Evolutionary conservation across 2,113 vertebrate species (phyloP), one percentile per base, ranked within the genome.

Genomic region (Apodemus speciosus): DNA sequence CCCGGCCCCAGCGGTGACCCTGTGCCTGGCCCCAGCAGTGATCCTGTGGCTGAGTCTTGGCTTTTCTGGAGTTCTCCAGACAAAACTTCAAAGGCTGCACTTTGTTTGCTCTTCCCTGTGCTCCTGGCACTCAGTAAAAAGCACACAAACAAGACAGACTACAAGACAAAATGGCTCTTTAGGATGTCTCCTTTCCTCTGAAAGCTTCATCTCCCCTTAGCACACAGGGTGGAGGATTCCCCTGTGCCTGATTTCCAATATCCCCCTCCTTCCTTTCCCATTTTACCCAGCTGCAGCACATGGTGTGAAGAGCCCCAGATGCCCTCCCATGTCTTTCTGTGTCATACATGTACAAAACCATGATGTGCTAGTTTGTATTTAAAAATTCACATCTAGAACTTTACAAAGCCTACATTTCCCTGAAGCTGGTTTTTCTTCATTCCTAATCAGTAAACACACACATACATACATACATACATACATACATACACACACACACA

Each of bases 41-140:
- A 13, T 6, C 23, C 13, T 60, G 32, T 18, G 11, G 21, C 40
- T 75, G 5, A 35, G 16, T 16, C 40, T 40, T 8, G 2, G 5
- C 5, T 9, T 0, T 14, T 60, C 40, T 38, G 14, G 32, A 4
- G 3, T 23, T n/a, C 35, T 53, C 30, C 1, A 7, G 9, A 10
- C 43, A 30, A 30, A 62, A n/a, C 3, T 35, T 3, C 8, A 30
- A 15, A 0, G 40, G 2, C 68, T 10, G 2, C 16, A 18, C 38
- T 79, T 32, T 73, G 9, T 16, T 35, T 53, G n/a, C 11, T 25
- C 16, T 40, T 35, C 9, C 23, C 23, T 0, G 4, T 16, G 21
- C 2, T 30, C 56, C 15, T 23, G 5, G 38, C 38, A 30, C 56
- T 83, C 56, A 43, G 56, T 14, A 30, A 23, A 62, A 43, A 43